A percentile compares a stretch with the other conserved stretches of the same genome.
Evolutionary conservation across 2,797 vertebrate species (phyloP).

Genomic region (Onychomys leucogaster): DNA sequence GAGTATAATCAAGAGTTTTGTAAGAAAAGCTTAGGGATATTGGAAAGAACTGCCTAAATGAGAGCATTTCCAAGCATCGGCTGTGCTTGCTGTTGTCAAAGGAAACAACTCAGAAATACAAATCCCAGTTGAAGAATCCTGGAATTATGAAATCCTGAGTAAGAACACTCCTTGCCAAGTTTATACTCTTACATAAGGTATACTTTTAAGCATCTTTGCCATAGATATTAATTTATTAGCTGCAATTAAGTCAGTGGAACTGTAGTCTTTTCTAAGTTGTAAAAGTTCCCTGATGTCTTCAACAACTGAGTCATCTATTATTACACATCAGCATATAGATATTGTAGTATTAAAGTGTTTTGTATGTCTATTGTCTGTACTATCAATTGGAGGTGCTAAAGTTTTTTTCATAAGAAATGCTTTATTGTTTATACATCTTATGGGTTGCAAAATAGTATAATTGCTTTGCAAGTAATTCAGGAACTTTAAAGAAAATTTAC

Average conservation of each 20-base stretch:
- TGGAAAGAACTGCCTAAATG: not conserved
- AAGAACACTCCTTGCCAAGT: not conserved
- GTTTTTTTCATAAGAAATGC: not conserved
- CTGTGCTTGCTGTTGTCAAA: not conserved
- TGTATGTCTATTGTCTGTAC: not conserved
- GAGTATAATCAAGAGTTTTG: not conserved
- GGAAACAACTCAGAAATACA: not conserved
- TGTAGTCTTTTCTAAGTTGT: not conserved
- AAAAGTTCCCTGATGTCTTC: not conserved
- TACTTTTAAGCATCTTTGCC: not conserved
- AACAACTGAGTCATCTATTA: not conserved
- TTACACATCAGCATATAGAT: not conserved
- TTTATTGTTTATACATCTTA: not conserved
- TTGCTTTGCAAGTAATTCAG: not conserved
- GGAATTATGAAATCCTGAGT: not conserved
- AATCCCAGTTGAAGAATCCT: not conserved
- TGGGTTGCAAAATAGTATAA: not conserved
- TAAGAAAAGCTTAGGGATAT: slow-evolving; percentile 21
- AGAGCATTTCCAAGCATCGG: not conserved
- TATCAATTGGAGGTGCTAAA: not conserved
- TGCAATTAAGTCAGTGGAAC: not conserved
- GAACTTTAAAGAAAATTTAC: not conserved
- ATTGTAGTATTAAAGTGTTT: not conserved
- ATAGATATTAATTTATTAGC: not conserved
- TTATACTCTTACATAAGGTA: not conserved